Evolutionary conservation across 2,113 vertebrate species (phyloP), one percentile per base, ranked within the genome.

Genomic region (Nesospiza acunhae): DNA sequence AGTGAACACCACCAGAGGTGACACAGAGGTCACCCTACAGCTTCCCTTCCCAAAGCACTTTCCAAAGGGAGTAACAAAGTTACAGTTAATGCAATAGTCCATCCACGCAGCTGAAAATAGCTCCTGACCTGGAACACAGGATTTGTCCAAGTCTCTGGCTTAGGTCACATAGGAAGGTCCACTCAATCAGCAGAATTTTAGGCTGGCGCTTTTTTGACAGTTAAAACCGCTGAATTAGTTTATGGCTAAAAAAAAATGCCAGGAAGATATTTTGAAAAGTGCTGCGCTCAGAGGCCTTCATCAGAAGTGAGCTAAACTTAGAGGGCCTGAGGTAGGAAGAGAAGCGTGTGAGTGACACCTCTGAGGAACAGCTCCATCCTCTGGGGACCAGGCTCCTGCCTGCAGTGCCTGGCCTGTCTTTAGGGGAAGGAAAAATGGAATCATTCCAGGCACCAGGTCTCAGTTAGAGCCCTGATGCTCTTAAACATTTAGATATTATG

Each of bases 21-120:
- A 94, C 47, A 1, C 85, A 74, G 82, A 94, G 94, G 86, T 90
- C 67, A 90, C 39, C 72, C 85, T 31, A 56, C 82, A 86, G 85
- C 35, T 94, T 68, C 60, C 82, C 63, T 91, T 60, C 59, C 21
- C 84, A 58, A 87, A 93, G 70, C 58, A 13, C 80, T 82, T 94
- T 62, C 49, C 84, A 94, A 73, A 85, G 70, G 73, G 67, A 82
- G 62, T 91, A 96, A 95, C 67, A 13, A 82, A 87, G 59, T 92
- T 89, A 95, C 23, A 19, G 7, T 24, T 94, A 96, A 97, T 64
- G 59, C 37, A 87, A 88, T 82, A 83, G 82, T 37, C 9, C 0
- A 16, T 18, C 41, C 50, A 7, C 0, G 0, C 9, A 11, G 84
- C 90, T 93, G 78, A 53, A 92, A 92, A 95, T 55, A 96, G 85